Evolutionary conservation across 2,888 invertebrate genomes (phyloP).

Genomic region (Drosophila nr. medialis): DNA sequence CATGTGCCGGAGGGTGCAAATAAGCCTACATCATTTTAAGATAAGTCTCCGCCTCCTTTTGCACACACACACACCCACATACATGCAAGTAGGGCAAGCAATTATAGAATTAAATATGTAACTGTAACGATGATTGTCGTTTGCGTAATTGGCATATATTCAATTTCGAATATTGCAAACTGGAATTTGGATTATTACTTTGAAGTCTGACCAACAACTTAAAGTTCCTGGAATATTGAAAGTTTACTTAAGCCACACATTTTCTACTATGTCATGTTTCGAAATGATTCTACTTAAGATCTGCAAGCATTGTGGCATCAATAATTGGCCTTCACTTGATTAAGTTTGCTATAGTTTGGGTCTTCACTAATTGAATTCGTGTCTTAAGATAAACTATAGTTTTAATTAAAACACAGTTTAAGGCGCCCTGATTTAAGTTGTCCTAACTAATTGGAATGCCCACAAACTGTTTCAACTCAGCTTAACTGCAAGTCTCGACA

Average conservation of each 20-base stretch:
- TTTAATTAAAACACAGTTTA: neutral
- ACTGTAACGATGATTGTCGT: neutral
- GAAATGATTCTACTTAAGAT: neutral
- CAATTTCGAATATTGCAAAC: neutral
- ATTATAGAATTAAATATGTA: neutral
- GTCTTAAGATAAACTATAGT: neutral
- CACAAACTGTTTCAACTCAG: conserved; percentile 11
- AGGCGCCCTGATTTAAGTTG: conserved; percentile 3
- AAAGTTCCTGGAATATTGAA: neutral
- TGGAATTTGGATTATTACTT: neutral
- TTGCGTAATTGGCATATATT: neutral
- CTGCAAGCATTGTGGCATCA: neutral
- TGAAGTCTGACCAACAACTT: neutral
- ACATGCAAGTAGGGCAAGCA: neutral
- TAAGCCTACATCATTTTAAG: conserved; percentile 1
- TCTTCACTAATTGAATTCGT: neutral
- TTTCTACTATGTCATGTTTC: neutral
- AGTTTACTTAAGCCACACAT: neutral
- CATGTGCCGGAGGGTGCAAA: neutral
- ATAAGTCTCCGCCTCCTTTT: neutral
- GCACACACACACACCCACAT: neutral
- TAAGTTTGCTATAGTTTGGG: neutral
- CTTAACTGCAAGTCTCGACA: conserved; percentile 5
- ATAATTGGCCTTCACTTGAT: neutral
- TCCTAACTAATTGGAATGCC: neutral